Base-by-base conservation (phyloP, 2,888 invertebrate species). In the Papilio demoleus region DNA sequence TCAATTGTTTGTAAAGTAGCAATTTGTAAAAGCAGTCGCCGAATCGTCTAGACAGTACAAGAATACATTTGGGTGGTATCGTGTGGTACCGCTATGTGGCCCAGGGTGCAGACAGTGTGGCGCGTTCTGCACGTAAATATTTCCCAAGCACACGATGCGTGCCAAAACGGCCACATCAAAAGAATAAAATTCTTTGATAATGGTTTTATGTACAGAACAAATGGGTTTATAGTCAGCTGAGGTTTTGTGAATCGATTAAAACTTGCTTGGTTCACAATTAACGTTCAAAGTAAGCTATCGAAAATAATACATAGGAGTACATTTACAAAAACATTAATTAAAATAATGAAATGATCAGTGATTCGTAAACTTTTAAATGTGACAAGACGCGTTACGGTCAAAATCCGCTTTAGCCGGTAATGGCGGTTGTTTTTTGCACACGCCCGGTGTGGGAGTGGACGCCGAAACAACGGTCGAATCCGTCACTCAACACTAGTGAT, bases 401-500 rank as follows among this genome's bases (percentile, higher is more conserved):
- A 53, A 64, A 65, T 64, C 45, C 50, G 38, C 64, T 27, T 31
- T 5, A 34, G 14, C 62, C 62, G 36, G 27, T 60, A 24, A 58
- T 53, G 34, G 42, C 50, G 19, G 17, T 59, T 59, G 50, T 58
- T 45, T 56, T 68, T 68, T 60, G 65, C 68, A 42, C 47, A 40
- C 27, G 64, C 4, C 65, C 68, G 61, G 24, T 61, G 69, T 69
- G 65, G 69, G 68, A 60, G 61, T 61, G 53, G 65, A 56, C 36
- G 42, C 42, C 60, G 5, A 65, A 53, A 60, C 65, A 61, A 59
- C 68, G 63, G 59, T 59, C 47, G 22, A 36, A 19, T 24, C 45
- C 47, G 50, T 59, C 47, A 68, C n/a, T 58, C 53, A 1, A 1
- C 2, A 59, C 36, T 65, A 68, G 64, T 67, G 50, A 24, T 40